A percentile compares a stretch with the other conserved stretches of the same genome.
Conservation (phyloP, 2,888 invertebrate species). For the Mythimna loreyi region DNA sequence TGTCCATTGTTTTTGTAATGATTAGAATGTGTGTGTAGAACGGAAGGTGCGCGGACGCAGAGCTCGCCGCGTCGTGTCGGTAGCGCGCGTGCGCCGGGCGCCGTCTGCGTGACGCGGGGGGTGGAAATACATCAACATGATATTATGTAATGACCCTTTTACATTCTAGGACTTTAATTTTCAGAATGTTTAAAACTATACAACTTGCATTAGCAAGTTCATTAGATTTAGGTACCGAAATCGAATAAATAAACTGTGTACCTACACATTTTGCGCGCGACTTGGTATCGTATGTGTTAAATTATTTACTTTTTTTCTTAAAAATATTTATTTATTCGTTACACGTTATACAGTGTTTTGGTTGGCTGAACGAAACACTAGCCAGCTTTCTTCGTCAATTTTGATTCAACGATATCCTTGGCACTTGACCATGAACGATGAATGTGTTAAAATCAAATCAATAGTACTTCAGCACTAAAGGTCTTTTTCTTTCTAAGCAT, state of each 20-base stretch:
- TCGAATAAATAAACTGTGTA: too few species aligned
- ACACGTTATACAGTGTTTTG: background rate
- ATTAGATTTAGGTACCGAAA: background rate
- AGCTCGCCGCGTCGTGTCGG: conserved; percentile 11
- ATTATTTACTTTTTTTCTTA: background rate
- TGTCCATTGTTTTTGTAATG: conserved; percentile 20
- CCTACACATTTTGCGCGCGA: background rate
- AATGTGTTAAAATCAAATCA: too few species aligned
- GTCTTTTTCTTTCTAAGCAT: too few species aligned
- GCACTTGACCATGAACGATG: background rate
- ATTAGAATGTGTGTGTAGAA: background rate
- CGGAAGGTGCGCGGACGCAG: conserved; percentile 15
- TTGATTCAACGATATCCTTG: background rate
- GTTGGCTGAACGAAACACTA: background rate
- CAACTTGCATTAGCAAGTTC: background rate
- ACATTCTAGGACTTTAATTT: background rate
- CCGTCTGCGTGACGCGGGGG: conserved; percentile 20
- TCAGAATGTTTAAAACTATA: background rate
- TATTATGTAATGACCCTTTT: background rate
- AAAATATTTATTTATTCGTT: background rate
- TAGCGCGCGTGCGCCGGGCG: conserved; percentile 1
- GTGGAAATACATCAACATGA: conserved; percentile 22
- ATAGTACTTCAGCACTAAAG: too few species aligned
- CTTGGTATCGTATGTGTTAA: background rate
- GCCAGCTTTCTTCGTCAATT: background rate